Conservation (phyloP, 2,888 invertebrate species). For the Pyralis farinalis region DNA sequence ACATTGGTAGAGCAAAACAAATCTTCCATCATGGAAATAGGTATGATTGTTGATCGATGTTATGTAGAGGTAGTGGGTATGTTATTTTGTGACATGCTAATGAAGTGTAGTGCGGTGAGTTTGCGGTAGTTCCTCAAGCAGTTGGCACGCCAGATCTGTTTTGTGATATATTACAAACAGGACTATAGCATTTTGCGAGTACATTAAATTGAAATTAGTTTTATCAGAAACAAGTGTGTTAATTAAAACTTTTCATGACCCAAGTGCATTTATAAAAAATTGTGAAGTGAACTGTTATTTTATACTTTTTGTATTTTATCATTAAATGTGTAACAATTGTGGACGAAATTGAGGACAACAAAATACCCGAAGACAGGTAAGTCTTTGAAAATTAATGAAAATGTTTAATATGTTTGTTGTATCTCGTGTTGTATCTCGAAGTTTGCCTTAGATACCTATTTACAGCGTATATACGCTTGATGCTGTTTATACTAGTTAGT, state of each 20-base stretch:
- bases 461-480: no score
- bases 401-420: no score
- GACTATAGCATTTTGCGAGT: conserved; percentile 13
- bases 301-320: conserved; percentile 2
- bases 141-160: conserved; percentile 71
- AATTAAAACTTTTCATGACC: conserved; percentile 1
- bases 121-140: conserved; percentile 73
- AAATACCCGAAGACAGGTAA: conserved; percentile 45
- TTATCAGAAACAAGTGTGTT: not conserved
- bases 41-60: conserved; percentile 32
- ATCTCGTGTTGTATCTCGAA: no score
- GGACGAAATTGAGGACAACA: conserved; percentile 52
- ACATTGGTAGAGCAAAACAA: conserved; percentile 30
- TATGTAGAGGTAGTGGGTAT: conserved; percentile 43
- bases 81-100: conserved; percentile 71
- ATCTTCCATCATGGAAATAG: conserved; percentile 32
- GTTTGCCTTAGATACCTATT: no score
- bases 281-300: conserved; percentile 21
- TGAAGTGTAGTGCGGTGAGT: conserved; percentile 71
- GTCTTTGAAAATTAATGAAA: no score
- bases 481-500: no score
- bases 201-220: not conserved
- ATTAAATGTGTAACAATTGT: conserved; percentile 22
- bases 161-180: conserved; percentile 58
- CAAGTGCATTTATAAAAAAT: not conserved